Conservation (phyloP, 2,888 invertebrate genomes). For the Junonia oenone region DNA sequence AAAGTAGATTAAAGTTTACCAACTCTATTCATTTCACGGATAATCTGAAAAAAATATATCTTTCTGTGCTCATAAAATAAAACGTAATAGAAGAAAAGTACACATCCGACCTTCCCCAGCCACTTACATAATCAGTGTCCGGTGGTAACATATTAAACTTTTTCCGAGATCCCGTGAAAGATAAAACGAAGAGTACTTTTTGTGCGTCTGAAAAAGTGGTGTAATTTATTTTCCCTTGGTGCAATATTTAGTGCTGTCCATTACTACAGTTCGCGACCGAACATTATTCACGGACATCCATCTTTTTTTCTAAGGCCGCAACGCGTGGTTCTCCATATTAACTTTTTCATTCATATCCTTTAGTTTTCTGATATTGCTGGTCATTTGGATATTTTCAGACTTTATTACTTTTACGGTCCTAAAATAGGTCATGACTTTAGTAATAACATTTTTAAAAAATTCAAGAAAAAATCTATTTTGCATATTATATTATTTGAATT, state of each 20-base stretch:
- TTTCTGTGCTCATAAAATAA: constrained; percentile 23
- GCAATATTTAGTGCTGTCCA: constrained; percentile 79
- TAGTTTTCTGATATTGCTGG: constrained; percentile 49
- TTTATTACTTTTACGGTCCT: neutral
- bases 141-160: constrained; percentile 67
- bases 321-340: constrained; percentile 64
- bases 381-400: neutral
- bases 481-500: neutral
- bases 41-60: constrained; percentile 16
- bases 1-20: constrained; percentile 9
- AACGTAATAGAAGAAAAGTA: constrained; percentile 29
- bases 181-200: constrained; percentile 72
- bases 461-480: neutral
- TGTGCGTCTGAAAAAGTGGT: constrained; percentile 71
- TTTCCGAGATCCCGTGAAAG: constrained; percentile 59
- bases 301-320: constrained; percentile 64
- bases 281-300: constrained; percentile 75
- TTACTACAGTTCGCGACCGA: constrained; percentile 78
- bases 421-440: neutral
- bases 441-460: neutral
- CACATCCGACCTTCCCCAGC: constrained; percentile 28
- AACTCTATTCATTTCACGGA: constrained; percentile 18
- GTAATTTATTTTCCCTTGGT: constrained; percentile 77
- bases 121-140: constrained; percentile 37
- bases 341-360: constrained; percentile 52